Percentiles rank a stretch among this genome's conserved stretches.
Evolutionary conservation across 2,113 vertebrate genomes (phyloP).

Genomic region (Mus musculus): GRCm39 chr2:34469001-34469500

Average conservation of each 20-base stretch:
- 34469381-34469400: neutral
- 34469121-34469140: neutral
- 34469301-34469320: neutral
- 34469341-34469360: neutral
- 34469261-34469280: neutral
- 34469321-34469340: neutral
- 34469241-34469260: neutral
- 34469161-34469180: neutral
- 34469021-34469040: neutral
- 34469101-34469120: neutral
- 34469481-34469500: neutral
- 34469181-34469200: neutral
- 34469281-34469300: neutral
- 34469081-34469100: neutral
- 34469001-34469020: slow-evolving; percentile 1
- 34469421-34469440: neutral
- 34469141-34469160: neutral
- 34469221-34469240: neutral
- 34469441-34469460: neutral
- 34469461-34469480: neutral
- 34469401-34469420: neutral
- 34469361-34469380: neutral
- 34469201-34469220: neutral
- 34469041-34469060: neutral
- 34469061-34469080: neutral